phyloP scores from a whole-genome alignment of 2,113 vertebrate species.

The Falcunculus frontatus region DNA sequence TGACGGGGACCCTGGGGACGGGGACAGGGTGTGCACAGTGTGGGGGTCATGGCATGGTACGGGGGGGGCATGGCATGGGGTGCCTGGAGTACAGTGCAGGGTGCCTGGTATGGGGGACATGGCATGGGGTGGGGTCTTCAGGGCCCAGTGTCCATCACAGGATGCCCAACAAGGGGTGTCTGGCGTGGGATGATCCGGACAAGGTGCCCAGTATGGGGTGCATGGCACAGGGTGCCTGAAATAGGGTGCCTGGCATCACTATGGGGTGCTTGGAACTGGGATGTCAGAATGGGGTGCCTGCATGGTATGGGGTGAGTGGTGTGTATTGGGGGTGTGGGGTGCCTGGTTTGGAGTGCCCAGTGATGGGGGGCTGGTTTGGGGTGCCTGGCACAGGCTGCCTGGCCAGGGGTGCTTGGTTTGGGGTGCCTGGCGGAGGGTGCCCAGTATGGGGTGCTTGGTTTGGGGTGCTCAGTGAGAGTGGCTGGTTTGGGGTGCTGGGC shows the following conservation, averaged over 20 bases:
- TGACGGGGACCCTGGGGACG: not conserved
- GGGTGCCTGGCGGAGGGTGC: too few relatives aligned
- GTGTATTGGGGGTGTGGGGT: not conserved
- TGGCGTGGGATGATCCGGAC: not conserved
- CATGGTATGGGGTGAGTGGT: rapidly evolving
- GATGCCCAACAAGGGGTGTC: not conserved
- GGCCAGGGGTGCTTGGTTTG: too few relatives aligned
- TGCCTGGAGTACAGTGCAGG: too few relatives aligned
- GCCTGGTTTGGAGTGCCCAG: not conserved
- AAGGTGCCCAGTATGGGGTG: not conserved
- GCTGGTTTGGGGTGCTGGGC: not conserved
- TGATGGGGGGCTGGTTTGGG: not conserved
- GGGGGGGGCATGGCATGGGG: not conserved
- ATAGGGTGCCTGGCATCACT: not conserved
- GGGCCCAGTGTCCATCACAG: not conserved
- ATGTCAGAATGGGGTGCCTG: not conserved
- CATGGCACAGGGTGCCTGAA: too few relatives aligned
- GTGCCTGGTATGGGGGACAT: not conserved
- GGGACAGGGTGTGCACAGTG: not conserved
- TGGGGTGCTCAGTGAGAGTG: not conserved
- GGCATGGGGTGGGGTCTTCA: not conserved
- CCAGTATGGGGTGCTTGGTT: not conserved
- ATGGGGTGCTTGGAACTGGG: not conserved
- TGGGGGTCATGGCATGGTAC: not conserved
- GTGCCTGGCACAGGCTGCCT: not conserved